Base-by-base conservation (phyloP, 2,888 invertebrate species). In the Balanococcus diminutus region DNA sequence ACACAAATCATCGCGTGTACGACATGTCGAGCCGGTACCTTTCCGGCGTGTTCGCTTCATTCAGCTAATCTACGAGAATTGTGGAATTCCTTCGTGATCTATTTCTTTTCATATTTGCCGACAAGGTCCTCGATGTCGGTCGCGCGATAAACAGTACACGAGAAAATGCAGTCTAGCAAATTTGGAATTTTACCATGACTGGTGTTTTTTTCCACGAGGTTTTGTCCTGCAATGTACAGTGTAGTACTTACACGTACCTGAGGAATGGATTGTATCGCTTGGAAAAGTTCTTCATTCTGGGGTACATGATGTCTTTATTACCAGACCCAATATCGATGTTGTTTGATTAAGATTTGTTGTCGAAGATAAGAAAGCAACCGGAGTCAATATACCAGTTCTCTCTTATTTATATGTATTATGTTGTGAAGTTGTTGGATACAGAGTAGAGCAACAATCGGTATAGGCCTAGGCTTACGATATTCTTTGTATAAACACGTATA, bases 1-100 rank as follows among this genome's bases (percentile, higher is more conserved):
- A 67, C 67, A 79, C 75, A 79, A 79, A 79, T 79, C 75, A 79
- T 79, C 75, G 75, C 75, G 75, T 79, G 75, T 36, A 79, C 75
- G 75, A 79, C 75, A 79, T 79, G 75, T 79, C 36, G 67, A 67
- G 67, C 67, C 67, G 75, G 75, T 79, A 79, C 36, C 67, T 67
- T 67, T 28, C 56, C 56, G 56, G 56, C 56, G 36, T 36, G n/a
- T 36, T 19, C 36, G 36, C 75, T 79, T 28, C 75, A 79, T 79
- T 79, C 75, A 79, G 28, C 75, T 36, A 79, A 32, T 19, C 32
- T 19, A 19, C 19, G 2, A 36, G 75, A 31, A 32, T 79, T 36
- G 25, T n/a, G 75, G 75, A 79, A 79, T 79, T 79, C 36, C 75
- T 36, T 8, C 32, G 75, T 36, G 36, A 79, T 79, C 75, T 32